Evolutionary conservation across 1,140 invertebrate species (phyloP), one percentile per base, ranked within the genome.

Genomic region (Pseudomyrmex gracilis): DNA sequence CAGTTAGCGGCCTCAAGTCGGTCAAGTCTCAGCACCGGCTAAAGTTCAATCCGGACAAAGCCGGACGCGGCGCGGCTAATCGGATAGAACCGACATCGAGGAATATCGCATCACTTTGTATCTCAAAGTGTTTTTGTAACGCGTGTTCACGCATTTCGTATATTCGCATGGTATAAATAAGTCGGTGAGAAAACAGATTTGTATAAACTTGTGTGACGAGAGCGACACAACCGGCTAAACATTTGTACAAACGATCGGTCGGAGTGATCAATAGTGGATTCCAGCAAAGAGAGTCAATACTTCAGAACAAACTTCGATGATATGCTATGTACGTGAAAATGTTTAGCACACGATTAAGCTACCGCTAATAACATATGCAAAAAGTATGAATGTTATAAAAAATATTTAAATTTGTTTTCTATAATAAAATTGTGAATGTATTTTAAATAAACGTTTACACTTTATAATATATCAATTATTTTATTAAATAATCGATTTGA

Each of bases 161-260:
- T 13, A 15, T 5, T 13, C 2, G 15, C 3, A 63, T 45, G 57
- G 20, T 24, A 15, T 15, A 61, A 15, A 73, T 13, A 34, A 22
- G 34, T 34, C 34, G 34, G 4, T 34, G 34, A 34, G 34, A 34
- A 34, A 34, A 34, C 34, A 34, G n/a, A 34, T 34, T 34, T 34
- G 5, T 34, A 34, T 5, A 34, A 34, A 34, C 34, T 34, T 34
- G 1, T 34, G 34, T 34, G 74, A 47, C 49, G 74, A 71, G 53
- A 80, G 53, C 45, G 34, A 34, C 43, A 47, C 9, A n/a, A 2
- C 8, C 24, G 47, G 60, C 71, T 85, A 22, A 47, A 66, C 51
- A 76, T 83, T 86, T 86, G 70, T 83, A 68, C 63, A 86, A 85
- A 86, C 70, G 70, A 74, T 83, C 55, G 49, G 10, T 51, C 47